Conservation (phyloP, 2,113 vertebrate genomes). For the Heptranchias perlo region DNA sequence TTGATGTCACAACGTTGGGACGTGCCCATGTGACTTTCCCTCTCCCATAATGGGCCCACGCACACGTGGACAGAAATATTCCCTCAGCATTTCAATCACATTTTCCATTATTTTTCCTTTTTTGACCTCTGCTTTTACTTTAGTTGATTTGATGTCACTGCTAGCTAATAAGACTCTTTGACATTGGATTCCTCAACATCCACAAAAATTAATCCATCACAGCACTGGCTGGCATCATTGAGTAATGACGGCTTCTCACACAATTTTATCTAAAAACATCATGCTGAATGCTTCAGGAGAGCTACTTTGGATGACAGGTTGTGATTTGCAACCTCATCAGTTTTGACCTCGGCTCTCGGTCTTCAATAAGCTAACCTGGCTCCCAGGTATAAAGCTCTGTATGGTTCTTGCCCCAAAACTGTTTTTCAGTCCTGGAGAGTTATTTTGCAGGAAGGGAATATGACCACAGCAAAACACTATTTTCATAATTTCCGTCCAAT, state of each 20-base stretch:
- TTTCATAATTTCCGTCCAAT: not conserved
- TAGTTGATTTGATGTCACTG: not conserved
- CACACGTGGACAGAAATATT: no score
- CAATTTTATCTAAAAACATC: not conserved
- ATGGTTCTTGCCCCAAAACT: not conserved
- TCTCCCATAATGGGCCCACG: no score
- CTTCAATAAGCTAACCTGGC: not conserved
- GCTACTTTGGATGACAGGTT: no score
- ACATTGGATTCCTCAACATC: not conserved
- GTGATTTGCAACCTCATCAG: no score
- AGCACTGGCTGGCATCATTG: not conserved
- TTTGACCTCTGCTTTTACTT: not conserved
- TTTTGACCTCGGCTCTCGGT: no score
- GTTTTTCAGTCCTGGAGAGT: not conserved
- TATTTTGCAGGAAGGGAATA: not conserved
- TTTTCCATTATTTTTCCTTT: not conserved
- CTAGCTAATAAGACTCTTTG: no score
- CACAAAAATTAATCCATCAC: not conserved
- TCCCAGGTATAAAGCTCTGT: not conserved
- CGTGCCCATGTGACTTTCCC: no score
- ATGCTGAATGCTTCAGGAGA: not conserved
- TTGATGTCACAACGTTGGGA: no score
- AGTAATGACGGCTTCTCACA: not conserved
- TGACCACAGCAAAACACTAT: not conserved
- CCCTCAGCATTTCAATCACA: not conserved